Percentiles rank a stretch among this genome's conserved stretches.
These are phyloP conservation scores for Gambelia wislizenii DNA, from an alignment of 2,797 vertebrate species.

Conservation along the genomic window DNA sequence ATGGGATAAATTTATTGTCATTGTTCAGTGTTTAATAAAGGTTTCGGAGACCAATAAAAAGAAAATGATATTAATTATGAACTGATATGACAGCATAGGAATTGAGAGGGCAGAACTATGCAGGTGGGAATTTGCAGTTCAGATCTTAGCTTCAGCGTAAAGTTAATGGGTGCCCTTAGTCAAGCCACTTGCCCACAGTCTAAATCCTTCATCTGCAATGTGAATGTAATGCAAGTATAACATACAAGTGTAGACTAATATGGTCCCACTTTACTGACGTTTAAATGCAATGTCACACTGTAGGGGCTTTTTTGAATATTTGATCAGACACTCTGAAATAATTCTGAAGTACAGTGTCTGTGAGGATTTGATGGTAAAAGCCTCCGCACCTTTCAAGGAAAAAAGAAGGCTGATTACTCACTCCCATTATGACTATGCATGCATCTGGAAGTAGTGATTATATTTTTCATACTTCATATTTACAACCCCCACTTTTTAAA, in stretches of 20 bases:
- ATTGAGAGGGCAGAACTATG: not conserved
- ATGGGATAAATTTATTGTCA: not conserved
- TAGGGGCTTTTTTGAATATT: not conserved
- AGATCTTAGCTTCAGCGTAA: not conserved
- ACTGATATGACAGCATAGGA: not conserved
- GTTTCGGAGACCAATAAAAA: not conserved
- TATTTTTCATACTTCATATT: not conserved
- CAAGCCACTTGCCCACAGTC: not conserved
- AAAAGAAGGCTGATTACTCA: not conserved
- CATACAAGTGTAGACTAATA: too few species aligned
- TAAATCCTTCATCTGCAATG: not conserved
- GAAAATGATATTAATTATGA: not conserved
- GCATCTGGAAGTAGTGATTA: not conserved
- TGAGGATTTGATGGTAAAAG: not conserved
- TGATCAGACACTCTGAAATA: not conserved
- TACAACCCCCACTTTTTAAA: not conserved
- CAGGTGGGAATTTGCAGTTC: not conserved
- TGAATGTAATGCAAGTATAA: not conserved
- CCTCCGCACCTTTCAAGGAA: not conserved
- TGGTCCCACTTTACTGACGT: not conserved
- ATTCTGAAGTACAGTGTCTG: not conserved
- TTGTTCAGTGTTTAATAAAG: not conserved
- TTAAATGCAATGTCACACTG: too few species aligned
- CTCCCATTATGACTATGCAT: not conserved
- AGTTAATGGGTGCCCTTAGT: too few species aligned